Conservation (phyloP, 2,113 vertebrate species). For the Sigmodon hispidus region DNA sequence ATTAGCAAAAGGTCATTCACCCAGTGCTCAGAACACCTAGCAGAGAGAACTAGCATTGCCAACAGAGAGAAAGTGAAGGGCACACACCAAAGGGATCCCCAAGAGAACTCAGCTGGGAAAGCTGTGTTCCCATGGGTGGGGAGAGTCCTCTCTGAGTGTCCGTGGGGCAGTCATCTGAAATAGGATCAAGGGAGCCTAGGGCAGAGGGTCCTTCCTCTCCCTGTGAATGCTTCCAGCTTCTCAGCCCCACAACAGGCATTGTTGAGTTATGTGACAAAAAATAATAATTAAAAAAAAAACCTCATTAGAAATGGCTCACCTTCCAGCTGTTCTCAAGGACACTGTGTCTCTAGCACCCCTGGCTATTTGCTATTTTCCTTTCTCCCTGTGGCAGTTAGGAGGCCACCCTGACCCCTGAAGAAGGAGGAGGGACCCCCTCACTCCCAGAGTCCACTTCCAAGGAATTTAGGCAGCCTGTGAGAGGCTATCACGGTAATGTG, state of each 20-base stretch:
- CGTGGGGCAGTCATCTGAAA: background rate
- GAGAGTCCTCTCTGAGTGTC: background rate
- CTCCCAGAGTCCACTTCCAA: background rate
- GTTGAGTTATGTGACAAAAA: too few relatives aligned
- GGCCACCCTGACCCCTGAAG: too few relatives aligned
- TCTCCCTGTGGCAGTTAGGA: background rate
- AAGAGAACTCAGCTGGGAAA: background rate
- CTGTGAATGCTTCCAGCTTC: background rate
- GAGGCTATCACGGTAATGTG: fast-evolving
- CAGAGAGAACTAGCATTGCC: background rate
- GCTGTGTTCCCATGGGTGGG: background rate
- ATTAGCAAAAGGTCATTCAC: background rate
- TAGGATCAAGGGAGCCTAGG: too few relatives aligned
- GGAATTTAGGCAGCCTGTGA: too few relatives aligned
- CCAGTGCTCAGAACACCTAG: background rate
- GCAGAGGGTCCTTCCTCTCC: background rate
- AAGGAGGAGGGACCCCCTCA: background rate
- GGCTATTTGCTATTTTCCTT: background rate
- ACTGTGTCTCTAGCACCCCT: background rate
- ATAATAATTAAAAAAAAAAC: too few relatives aligned
- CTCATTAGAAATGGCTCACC: too few relatives aligned
- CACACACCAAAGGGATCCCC: background rate
- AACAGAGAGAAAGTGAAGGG: background rate
- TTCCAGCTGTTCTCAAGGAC: background rate
- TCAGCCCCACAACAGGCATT: too few relatives aligned